Conservation (phyloP, 2,888 invertebrate species). For the Axea sp. region DNA sequence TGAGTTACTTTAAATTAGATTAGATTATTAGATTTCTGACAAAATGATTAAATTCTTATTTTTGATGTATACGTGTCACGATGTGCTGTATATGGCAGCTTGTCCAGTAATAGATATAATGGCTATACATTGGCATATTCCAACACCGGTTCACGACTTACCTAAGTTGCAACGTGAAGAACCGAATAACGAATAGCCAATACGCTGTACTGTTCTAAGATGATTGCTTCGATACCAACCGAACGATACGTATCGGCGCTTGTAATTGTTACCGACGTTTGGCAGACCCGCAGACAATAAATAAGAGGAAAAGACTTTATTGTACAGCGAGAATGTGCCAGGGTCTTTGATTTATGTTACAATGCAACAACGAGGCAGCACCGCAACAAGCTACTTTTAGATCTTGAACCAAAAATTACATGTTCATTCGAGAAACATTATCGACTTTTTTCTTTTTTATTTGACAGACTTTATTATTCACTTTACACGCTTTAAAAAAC, state of each 20-base stretch:
- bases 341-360: conserved; percentile 57
- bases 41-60: too few relatives aligned
- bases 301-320: conserved; percentile 63
- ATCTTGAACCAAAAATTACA: conserved; percentile 53
- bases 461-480: conserved; percentile 45
- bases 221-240: conserved; percentile 56
- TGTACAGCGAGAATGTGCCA: conserved; percentile 61
- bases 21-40: conserved; percentile 10
- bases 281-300: conserved; percentile 60
- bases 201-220: conserved; percentile 50
- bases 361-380: conserved; percentile 43
- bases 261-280: conserved; percentile 63
- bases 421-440: conserved; percentile 49
- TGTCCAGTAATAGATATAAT: conserved; percentile 42
- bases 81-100: conserved; percentile 27
- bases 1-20: conserved; percentile 2
- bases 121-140: conserved; percentile 23
- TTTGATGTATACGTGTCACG: conserved; percentile 1
- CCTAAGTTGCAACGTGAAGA: conserved; percentile 32
- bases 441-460: conserved; percentile 21
- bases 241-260: conserved; percentile 59
- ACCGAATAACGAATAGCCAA: conserved; percentile 54
- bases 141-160: conserved; percentile 20
- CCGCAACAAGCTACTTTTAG: conserved; percentile 60
- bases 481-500: conserved; percentile 19